Percentiles rank a stretch among this genome's conserved stretches.
Evolutionary conservation across 2,797 vertebrate species (phyloP).

Genomic region (Melanotaenia boesemani): DNA sequence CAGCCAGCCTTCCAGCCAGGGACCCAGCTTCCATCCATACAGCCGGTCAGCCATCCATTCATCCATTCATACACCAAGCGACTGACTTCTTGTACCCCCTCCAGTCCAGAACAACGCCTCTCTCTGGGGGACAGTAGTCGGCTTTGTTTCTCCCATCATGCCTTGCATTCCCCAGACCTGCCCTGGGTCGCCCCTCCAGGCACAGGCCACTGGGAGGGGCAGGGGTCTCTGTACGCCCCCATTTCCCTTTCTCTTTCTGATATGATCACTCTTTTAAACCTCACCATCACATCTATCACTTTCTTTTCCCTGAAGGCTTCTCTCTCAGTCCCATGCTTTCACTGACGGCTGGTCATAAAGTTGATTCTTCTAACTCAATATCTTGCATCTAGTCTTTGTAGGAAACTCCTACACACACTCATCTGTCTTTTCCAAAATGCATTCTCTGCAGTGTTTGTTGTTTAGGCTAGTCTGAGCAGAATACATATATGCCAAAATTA

Average conservation of each 20-base stretch:
- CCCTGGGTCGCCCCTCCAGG: conserved; percentile 74
- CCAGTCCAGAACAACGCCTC: conserved; percentile 78
- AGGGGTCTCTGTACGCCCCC: conserved; percentile 62
- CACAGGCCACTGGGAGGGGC: conserved; percentile 72
- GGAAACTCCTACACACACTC: conserved; percentile 32
- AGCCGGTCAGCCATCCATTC: conserved; percentile 60
- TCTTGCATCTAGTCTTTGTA: conserved; percentile 30
- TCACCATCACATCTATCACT: conserved; percentile 7
- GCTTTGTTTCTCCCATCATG: conserved; percentile 83
- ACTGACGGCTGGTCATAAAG: conserved; percentile 53
- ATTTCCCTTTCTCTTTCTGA: conserved; percentile 61
- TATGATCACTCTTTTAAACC: conserved; percentile 60
- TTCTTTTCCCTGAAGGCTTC: conserved; percentile 16
- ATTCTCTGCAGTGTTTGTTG: neutral
- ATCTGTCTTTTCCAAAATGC: conserved; percentile 1
- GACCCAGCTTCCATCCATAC: conserved; percentile 60
- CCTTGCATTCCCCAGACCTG: conserved; percentile 83
- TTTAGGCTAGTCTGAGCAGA: neutral
- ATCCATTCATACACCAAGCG: conserved; percentile 61
- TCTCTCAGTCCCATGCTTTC: conserved; percentile 38
- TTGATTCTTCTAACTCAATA: conserved; percentile 42
- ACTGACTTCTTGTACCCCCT: conserved; percentile 71
- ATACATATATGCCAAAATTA: neutral
- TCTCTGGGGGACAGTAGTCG: conserved; percentile 84
- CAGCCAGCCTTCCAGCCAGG: conserved; percentile 44